A percentile compares a stretch with the other conserved stretches of the same genome.
phyloP scores from a whole-genome alignment of 2,888 invertebrate species.

The Sisyra terminalis region DNA sequence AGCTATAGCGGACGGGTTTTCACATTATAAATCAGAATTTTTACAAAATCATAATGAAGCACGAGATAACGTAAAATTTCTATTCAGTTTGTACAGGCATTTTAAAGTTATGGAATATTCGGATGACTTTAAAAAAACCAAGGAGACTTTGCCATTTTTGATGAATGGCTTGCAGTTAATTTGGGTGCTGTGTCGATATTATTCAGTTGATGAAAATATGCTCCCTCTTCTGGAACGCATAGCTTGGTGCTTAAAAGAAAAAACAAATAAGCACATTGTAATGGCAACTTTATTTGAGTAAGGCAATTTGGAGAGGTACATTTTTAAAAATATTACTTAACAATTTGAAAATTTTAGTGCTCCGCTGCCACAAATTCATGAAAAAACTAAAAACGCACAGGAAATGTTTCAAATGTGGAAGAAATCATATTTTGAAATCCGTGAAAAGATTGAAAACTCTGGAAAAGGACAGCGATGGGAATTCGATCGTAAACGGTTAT shows the following conservation, averaged over 20 bases:
- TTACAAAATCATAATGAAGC: slow-evolving; percentile 51
- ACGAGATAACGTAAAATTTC: slow-evolving; percentile 61
- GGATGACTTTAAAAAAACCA: slow-evolving; percentile 52
- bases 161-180: slow-evolving; percentile 78
- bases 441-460: slow-evolving; percentile 70
- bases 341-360: neutral
- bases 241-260: slow-evolving; percentile 65
- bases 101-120: slow-evolving; percentile 37
- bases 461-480: slow-evolving; percentile 84
- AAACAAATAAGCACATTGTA: slow-evolving; percentile 52
- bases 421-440: slow-evolving; percentile 52
- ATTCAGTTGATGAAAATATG: slow-evolving; percentile 74
- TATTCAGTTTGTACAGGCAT: slow-evolving; percentile 56
- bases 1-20: slow-evolving; percentile 38
- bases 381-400: slow-evolving; percentile 37
- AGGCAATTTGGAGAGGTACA: too few relatives aligned
- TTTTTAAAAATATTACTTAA: neutral
- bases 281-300: slow-evolving; percentile 64
- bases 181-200: slow-evolving; percentile 81
- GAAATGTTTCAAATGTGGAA: slow-evolving; percentile 62
- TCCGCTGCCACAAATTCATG: slow-evolving; percentile 21
- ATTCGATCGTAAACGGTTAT: slow-evolving; percentile 68
- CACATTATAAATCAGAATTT: slow-evolving; percentile 40
- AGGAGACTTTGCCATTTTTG: slow-evolving; percentile 55
- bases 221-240: slow-evolving; percentile 66